Base-by-base conservation (phyloP, 2,888 invertebrate genomes). In the Eledone cirrhosa region DNA sequence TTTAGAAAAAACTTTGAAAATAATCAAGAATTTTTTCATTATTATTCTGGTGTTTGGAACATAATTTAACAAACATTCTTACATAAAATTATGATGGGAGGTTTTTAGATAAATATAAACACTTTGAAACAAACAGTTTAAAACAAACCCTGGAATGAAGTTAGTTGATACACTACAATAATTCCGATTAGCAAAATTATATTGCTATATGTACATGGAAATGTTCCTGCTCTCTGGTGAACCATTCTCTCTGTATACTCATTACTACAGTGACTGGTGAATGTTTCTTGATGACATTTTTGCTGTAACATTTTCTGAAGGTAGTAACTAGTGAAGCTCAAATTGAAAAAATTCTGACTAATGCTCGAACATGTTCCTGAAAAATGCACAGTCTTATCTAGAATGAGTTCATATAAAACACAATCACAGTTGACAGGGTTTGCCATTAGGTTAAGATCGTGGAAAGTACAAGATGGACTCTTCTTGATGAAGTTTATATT, bases 341-440 rank as follows among this genome's bases (percentile, higher is more conserved):
- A 31, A 8, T 41, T 24, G 8, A n/a, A 41, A 0, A 72, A 31
- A 33, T 72, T 31, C 19, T 33, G n/a, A 3, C 72, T 41, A n/a
- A 31, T 41, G 2, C 72, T 41, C 11, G n/a, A 41, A 24, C 72
- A 72, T 4, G n/a, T 31, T 33, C 72, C 72, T 2, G 11, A n/a
- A 2, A 33, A 0, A 13, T 31, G 31, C 2, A 72, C 19, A 13
- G 72, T 72, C 33, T 31, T 41, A 19, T 72, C 72, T 4, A 41
- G 13, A 2, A 72, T 19, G 41, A 72, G 33, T n/a, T 41, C 41
- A 41, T 33, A 72, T 13, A 72, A 41, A 3, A 29, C 16, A 27
- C 72, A 72, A 14, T 72, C 72, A n/a, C 72, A 72, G n/a, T n/a
- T 11, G 7, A 72, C 11, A 5, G 72, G 72, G 11, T 72, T 72